Conservation (phyloP, 2,888 invertebrate species). For the Melipona beecheii region DNA sequence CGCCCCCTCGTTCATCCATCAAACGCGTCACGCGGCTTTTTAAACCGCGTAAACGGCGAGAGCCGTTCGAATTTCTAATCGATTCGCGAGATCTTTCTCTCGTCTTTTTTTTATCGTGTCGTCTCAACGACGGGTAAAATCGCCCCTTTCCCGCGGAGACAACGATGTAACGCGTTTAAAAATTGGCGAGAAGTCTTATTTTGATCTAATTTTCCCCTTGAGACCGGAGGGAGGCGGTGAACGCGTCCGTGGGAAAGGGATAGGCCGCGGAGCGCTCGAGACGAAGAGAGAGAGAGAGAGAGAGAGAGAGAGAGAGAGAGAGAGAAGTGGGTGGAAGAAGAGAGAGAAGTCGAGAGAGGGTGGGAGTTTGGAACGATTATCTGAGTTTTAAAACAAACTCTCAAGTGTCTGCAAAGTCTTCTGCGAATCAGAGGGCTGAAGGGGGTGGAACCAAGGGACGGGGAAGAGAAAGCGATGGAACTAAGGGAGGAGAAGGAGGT, state of each 20-base stretch:
- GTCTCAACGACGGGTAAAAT: slow-evolving; percentile 36
- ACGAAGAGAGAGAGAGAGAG: slow-evolving; percentile 16
- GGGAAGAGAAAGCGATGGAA: slow-evolving; percentile 17
- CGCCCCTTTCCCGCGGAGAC: slow-evolving; percentile 48
- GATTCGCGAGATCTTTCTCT: slow-evolving; percentile 22
- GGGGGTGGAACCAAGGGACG: slow-evolving; percentile 52
- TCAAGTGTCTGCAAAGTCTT: slow-evolving; percentile 83
- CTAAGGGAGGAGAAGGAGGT: slow-evolving; percentile 52
- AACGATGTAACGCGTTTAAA: slow-evolving; percentile 70
- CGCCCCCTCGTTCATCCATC: slow-evolving; percentile 30
- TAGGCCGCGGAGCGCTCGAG: slow-evolving; percentile 29
- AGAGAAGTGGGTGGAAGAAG: slow-evolving; percentile 3
- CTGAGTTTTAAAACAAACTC: slow-evolving; percentile 83
- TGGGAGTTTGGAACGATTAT: slow-evolving; percentile 81
- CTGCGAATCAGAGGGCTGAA: slow-evolving; percentile 74
- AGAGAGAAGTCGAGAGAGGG: slow-evolving; percentile 52
- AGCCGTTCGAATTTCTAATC: slow-evolving; percentile 22
- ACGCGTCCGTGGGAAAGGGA: slow-evolving; percentile 24
- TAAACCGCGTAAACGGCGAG: not conserved
- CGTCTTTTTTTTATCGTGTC: not conserved
- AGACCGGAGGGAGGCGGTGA: slow-evolving; percentile 60
- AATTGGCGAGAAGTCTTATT: slow-evolving; percentile 80
- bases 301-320: not conserved
- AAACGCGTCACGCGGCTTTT: slow-evolving; percentile 36
- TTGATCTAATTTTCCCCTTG: slow-evolving; percentile 77